A percentile compares a stretch with the other conserved stretches of the same genome.
Conservation (phyloP, 2,797 vertebrate genomes). For the Oophaga sylvatica region DNA sequence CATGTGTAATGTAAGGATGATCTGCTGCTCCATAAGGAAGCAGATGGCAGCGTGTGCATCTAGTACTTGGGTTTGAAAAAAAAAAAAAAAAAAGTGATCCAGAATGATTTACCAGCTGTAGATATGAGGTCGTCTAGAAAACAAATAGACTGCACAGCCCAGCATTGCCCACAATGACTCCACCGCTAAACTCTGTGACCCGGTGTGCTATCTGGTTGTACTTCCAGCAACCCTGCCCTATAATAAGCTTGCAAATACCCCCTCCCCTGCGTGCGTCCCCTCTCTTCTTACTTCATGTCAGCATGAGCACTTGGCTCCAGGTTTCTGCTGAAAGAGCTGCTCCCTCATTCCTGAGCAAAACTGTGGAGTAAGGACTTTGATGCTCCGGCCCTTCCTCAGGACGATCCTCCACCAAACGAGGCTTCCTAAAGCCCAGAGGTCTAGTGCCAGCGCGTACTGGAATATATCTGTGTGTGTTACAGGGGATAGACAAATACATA, state of each 20-base stretch:
- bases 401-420: no score
- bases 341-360: conserved; percentile 22
- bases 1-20: background rate
- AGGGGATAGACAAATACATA: no score
- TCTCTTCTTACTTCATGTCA: conserved; percentile 42
- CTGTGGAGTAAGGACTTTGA: conserved; percentile 18
- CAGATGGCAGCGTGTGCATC: background rate
- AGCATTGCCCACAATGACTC: background rate
- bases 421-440: no score
- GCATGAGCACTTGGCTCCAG: conserved; percentile 28
- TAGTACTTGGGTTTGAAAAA: background rate
- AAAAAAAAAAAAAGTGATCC: background rate
- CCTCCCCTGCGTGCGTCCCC: background rate
- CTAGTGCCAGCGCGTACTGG: background rate
- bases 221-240: conserved; percentile 4
- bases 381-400: background rate
- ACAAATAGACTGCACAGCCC: background rate
- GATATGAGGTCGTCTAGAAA: background rate
- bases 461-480: background rate
- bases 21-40: background rate
- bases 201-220: background rate
- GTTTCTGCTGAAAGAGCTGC: conserved; percentile 34
- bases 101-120: background rate
- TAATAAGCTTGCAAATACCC: conserved; percentile 33
- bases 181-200: conserved; percentile 16